phyloP scores from a whole-genome alignment of 1,140 invertebrate species.

The Aradophagus sp. region DNA sequence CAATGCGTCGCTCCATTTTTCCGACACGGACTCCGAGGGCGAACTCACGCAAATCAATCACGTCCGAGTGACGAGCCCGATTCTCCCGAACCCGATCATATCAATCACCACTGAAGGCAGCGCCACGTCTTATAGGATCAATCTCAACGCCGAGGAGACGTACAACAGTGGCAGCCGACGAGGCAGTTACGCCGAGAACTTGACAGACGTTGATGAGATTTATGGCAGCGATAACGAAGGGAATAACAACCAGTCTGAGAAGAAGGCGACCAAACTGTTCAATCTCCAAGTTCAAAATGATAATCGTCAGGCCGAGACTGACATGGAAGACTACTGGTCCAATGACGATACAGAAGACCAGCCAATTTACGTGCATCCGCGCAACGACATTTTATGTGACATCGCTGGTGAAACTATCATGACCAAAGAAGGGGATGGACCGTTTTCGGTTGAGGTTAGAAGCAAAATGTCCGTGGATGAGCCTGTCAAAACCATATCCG shows the following conservation, averaged over 20 bases:
- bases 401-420: slow-evolving; percentile 69
- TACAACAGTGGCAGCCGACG: slow-evolving; percentile 45
- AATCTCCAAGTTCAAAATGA: slow-evolving; percentile 48
- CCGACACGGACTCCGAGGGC: slow-evolving; percentile 73
- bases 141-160: slow-evolving; percentile 40
- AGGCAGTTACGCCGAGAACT: slow-evolving; percentile 62
- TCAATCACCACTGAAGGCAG: slow-evolving; percentile 62
- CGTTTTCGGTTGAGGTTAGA: slow-evolving; percentile 70
- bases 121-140: slow-evolving; percentile 41
- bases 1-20: slow-evolving; percentile 71
- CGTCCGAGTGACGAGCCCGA: background rate
- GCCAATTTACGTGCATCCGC: slow-evolving; percentile 57
- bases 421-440: slow-evolving; percentile 72
- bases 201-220: slow-evolving; percentile 72
- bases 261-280: slow-evolving; percentile 17
- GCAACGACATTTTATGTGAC: slow-evolving; percentile 64
- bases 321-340: slow-evolving; percentile 67
- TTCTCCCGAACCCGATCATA: slow-evolving; percentile 60
- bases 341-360: slow-evolving; percentile 63
- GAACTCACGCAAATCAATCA: slow-evolving; percentile 60
- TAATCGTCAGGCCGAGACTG: slow-evolving; percentile 64
- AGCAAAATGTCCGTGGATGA: slow-evolving; percentile 67
- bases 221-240: slow-evolving; percentile 63
- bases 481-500: background rate
- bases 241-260: slow-evolving; percentile 16